Conservation (phyloP, 2,113 vertebrate species). For the Gracilinanus agilis region DNA sequence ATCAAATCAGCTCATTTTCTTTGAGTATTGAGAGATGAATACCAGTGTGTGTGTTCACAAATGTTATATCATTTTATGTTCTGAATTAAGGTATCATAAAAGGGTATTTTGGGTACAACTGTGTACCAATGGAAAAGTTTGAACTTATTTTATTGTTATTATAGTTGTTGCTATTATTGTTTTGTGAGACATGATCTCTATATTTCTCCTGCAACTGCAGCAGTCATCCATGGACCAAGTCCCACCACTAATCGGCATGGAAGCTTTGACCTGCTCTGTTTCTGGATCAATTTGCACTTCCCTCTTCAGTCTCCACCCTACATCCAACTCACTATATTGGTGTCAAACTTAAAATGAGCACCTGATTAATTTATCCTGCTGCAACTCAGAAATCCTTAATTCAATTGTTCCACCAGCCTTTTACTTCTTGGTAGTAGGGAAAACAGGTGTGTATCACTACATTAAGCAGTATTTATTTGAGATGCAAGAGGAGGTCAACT, state of each 20-base stretch:
- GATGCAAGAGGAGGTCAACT: conserved; percentile 10
- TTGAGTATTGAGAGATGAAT: conserved; percentile 14
- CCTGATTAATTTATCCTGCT: neutral
- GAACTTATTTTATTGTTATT: neutral
- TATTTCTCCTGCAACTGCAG: neutral
- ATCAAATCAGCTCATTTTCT: conserved; percentile 50
- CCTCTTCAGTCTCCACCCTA: neutral
- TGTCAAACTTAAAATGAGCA: too few relatives aligned
- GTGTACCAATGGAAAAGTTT: conserved; percentile 15
- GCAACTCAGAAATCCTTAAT: neutral
- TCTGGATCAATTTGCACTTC: neutral
- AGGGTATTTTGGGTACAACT: conserved; percentile 13
- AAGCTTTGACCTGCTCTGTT: neutral
- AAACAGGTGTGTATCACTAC: neutral
- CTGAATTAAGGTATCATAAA: neutral
- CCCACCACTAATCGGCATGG: neutral
- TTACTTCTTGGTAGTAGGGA: neutral
- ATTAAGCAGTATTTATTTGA: neutral
- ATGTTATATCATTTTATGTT: conserved; percentile 30
- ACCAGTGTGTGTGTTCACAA: neutral
- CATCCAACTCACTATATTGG: neutral
- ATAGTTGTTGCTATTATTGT: neutral
- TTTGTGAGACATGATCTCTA: neutral
- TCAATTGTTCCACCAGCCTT: neutral
- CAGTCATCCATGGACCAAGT: neutral